Evolutionary conservation across 2,797 vertebrate species (phyloP).

Genomic region (Cynodonichthys magdalenae): DNA sequence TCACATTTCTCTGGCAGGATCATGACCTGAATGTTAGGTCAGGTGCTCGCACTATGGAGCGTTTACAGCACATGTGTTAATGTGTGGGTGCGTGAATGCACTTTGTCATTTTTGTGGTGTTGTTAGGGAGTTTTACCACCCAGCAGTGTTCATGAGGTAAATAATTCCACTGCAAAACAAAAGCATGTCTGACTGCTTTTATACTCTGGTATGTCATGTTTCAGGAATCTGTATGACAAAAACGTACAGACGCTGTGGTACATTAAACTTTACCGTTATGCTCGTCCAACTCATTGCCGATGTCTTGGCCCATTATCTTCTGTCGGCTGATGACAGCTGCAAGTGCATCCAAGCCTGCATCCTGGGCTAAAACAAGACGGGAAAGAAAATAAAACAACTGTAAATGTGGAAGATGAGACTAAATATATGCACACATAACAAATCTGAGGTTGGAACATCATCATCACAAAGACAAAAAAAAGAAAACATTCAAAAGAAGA

Average conservation of each 20-base stretch:
- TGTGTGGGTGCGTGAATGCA: neutral
- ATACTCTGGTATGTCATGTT: conserved; percentile 40
- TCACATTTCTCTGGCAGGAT: conserved; percentile 17
- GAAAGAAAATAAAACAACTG: conserved; percentile 7
- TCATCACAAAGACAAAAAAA: too few relatives aligned
- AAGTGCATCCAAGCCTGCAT: conserved; percentile 93
- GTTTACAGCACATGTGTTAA: neutral
- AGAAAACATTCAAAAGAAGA: conserved; percentile 2
- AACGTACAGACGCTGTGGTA: conserved; percentile 18
- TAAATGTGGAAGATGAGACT: neutral
- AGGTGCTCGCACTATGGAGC: conserved; percentile 15
- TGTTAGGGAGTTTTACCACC: conserved; percentile 36
- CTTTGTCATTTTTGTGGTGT: conserved; percentile 22
- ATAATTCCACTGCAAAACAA: conserved; percentile 49
- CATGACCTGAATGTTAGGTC: conserved; percentile 26
- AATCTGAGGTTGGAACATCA: too few relatives aligned
- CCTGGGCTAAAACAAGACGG: conserved; percentile 85
- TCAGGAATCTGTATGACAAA: conserved; percentile 51
- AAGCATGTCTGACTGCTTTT: conserved; percentile 56
- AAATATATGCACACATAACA: neutral
- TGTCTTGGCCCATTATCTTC: conserved; percentile 96
- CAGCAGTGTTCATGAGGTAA: conserved; percentile 39
- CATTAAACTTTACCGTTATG: conserved; percentile 89
- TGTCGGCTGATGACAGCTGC: conserved; percentile 92
- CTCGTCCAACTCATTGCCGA: conserved; percentile 95